Evolutionary conservation across 2,888 invertebrate species (phyloP).

Genomic region (Anthophora plumipes): DNA sequence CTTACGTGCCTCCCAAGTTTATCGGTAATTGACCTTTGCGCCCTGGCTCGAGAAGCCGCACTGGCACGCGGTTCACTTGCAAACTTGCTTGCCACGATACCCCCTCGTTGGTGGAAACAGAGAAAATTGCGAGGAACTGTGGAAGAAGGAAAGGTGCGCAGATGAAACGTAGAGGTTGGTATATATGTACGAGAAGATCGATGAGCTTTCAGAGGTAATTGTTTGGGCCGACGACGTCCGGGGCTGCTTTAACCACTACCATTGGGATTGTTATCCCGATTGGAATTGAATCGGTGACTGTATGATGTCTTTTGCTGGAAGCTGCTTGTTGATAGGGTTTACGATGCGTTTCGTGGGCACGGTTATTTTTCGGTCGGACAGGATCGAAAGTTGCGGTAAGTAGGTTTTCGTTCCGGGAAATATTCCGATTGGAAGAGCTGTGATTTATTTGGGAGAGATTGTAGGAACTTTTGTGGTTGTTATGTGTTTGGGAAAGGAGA

Average conservation of each 20-base stretch:
- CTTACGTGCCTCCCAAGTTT: constrained; percentile 63
- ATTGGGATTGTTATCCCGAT: background rate
- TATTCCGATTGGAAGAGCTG: too few species aligned
- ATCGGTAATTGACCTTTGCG: constrained; percentile 70
- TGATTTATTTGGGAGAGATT: too few species aligned
- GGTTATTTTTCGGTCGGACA: too few species aligned
- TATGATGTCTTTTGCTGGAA: background rate
- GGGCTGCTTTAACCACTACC: too few species aligned
- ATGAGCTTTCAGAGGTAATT: background rate
- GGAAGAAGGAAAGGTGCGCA: background rate
- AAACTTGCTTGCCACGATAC: background rate
- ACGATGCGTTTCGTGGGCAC: too few species aligned
- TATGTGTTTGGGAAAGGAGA: too few species aligned
- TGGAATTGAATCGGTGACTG: too few species aligned
- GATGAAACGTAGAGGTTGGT: background rate
- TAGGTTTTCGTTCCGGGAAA: too few species aligned
- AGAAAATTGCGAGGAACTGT: background rate
- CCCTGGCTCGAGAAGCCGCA: constrained; percentile 43
- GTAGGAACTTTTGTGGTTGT: too few species aligned
- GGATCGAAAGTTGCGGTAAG: too few species aligned
- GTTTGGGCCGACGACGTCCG: background rate
- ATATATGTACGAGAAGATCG: background rate
- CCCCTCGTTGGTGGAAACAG: too few species aligned
- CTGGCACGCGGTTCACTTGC: constrained; percentile 44
- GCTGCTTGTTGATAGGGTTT: background rate